These are phyloP conservation scores for Amblyraja radiata DNA, from an alignment of 2,797 vertebrate genomes.

Conservation along the genomic window DNA sequence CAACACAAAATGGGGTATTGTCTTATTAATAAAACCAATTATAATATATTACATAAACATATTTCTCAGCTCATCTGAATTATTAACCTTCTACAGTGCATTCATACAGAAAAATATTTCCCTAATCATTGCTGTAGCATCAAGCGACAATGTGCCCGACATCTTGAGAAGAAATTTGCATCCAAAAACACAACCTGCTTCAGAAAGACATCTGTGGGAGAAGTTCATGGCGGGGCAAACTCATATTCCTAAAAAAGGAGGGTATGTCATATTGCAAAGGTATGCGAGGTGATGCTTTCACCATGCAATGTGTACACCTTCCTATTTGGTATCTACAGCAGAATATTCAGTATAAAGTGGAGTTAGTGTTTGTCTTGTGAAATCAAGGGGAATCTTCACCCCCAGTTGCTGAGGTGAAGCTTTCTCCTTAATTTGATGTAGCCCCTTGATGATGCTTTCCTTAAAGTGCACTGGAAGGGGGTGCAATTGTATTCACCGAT, in stretches of 20 bases:
- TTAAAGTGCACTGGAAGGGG: not conserved
- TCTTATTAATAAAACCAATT: not conserved
- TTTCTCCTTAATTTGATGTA: not conserved
- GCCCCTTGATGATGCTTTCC: not conserved
- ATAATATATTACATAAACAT: not conserved
- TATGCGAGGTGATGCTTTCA: not conserved
- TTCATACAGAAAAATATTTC: not conserved
- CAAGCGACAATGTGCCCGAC: not conserved
- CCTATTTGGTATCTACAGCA: not conserved
- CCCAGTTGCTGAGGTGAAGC: not conserved
- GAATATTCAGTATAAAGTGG: no score
- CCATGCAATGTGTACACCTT: not conserved
- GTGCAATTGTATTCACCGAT: no score
- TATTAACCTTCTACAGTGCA: not conserved
- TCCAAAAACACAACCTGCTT: not conserved
- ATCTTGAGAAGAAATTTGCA: constrained; percentile 9
- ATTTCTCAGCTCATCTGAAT: constrained; percentile 7
- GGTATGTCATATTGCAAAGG: not conserved
- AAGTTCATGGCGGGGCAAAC: no score
- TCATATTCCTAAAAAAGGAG: not conserved
- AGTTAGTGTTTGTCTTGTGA: no score
- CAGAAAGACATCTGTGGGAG: not conserved
- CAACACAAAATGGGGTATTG: not conserved
- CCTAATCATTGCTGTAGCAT: not conserved
- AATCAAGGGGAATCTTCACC: not conserved